Base-by-base conservation (phyloP, 2,888 invertebrate species). In the Cartodere bifasciata region DNA sequence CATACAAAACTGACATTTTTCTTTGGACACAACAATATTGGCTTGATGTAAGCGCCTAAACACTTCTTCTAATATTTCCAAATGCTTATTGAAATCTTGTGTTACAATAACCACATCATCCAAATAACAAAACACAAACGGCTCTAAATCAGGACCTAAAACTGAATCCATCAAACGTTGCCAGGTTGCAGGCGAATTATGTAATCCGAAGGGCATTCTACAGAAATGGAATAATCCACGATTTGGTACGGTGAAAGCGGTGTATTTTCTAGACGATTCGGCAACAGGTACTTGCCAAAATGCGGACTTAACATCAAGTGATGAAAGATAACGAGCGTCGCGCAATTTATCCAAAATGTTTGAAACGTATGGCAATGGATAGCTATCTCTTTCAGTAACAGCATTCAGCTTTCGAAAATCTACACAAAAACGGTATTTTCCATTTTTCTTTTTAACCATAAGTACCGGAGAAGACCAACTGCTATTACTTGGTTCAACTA, bases 401-500 rank as follows among this genome's bases (percentile, higher is more conserved):
- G 4, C n/a, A 16, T 29, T 23, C 10, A 29, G 13, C 12, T 10
- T n/a, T n/a, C n/a, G n/a, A n/a, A n/a, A n/a, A n/a, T n/a, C n/a
- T n/a, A n/a, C n/a, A n/a, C n/a, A n/a, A 16, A 28, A 28, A 13
- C 28, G 13, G 13, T 20, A 28, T 9, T 5, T 20, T 3, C 13
- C 13, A 12, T 28, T n/a, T n/a, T n/a, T n/a, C 11, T 29, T 29
- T 12, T 23, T 22, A 2, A 29, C 29, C 14, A 29, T 6, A 4
- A 29, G 10, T 2, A 31, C 16, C 2, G 49, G 48, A 3, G 46
- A 49, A 6, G 44, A 43, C 52, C 52, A 51, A 2, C 42, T 33
- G 14, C 49, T 50, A 1, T 37, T 32, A 0, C 45, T 48, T 10
- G 38, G 40, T 20, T 53, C 51, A 1, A 56, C 44, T 0, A 55